These are phyloP conservation scores for Mythimna ferrago DNA, from an alignment of 2,888 invertebrate species.

Conservation along the genomic window DNA sequence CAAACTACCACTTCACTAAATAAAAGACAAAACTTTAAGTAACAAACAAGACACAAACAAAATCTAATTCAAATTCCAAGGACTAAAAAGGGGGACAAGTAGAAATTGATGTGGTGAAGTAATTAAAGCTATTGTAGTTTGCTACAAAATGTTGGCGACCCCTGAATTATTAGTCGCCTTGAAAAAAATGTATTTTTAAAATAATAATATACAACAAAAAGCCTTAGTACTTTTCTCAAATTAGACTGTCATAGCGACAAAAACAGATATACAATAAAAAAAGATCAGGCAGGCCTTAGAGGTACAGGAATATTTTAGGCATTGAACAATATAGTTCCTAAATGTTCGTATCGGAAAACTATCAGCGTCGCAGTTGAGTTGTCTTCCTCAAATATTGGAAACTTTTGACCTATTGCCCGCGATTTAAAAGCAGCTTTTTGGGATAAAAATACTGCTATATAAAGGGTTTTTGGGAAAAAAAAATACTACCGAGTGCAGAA, in stretches of 20 bases:
- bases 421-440: slow-evolving; percentile 6
- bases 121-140: slow-evolving; percentile 74
- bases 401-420: slow-evolving; percentile 24
- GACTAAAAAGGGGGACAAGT: slow-evolving; percentile 58
- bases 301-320: neutral
- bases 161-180: slow-evolving; percentile 69
- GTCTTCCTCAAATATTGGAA: slow-evolving; percentile 31
- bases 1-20: slow-evolving; percentile 35
- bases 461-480: neutral
- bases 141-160: slow-evolving; percentile 61
- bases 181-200: slow-evolving; percentile 24
- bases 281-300: neutral
- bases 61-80: slow-evolving; percentile 55
- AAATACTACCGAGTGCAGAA: neutral
- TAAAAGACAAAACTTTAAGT: slow-evolving; percentile 37
- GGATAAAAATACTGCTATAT: too few relatives aligned
- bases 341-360: slow-evolving; percentile 5
- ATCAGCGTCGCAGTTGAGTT: slow-evolving; percentile 1
- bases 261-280: neutral
- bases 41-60: slow-evolving; percentile 58
- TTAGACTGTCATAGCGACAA: neutral
- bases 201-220: neutral
- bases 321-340: neutral
- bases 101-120: slow-evolving; percentile 74
- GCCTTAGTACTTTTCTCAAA: neutral